phyloP scores from a whole-genome alignment of 92 coral and sea anemone species.

The Zoanthus solanderi region DNA sequence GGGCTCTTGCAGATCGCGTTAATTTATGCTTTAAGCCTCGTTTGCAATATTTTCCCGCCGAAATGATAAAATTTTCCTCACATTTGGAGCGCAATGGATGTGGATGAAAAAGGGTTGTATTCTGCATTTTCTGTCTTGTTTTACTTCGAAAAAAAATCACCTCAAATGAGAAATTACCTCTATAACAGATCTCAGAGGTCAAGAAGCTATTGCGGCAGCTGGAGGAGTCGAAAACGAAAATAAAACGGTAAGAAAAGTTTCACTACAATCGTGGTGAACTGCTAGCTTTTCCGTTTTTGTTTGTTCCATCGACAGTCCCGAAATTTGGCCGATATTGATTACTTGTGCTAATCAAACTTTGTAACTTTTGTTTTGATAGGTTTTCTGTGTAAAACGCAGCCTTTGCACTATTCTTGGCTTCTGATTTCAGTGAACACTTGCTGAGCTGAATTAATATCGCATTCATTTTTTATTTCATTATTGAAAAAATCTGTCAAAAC shows the following conservation, averaged over 20 bases:
- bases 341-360: conserved; percentile 21
- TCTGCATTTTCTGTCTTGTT: conserved; percentile 3
- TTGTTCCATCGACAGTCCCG: conserved; percentile 14
- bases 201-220: conserved; percentile 26
- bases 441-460: conserved; percentile 4
- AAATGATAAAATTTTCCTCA: conserved; percentile 12
- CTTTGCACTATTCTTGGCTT: conserved; percentile 20
- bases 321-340: conserved; percentile 11
- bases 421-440: neutral
- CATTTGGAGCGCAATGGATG: neutral
- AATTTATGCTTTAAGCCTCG: conserved; percentile 22
- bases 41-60: conserved; percentile 29
- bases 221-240: conserved; percentile 22
- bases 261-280: neutral
- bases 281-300: neutral
- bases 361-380: conserved; percentile 12
- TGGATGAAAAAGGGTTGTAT: conserved; percentile 25
- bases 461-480: conserved; percentile 17
- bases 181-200: conserved; percentile 26
- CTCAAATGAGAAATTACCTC: conserved; percentile 20
- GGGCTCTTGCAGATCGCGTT: conserved; percentile 22
- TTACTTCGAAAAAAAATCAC: neutral
- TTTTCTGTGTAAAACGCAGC: conserved; percentile 12
- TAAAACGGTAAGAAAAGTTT: conserved; percentile 27
- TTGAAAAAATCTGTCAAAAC: conserved; percentile 20